phyloP scores from a whole-genome alignment of 2,888 invertebrate genomes.

The Drosophila hamatofila region DNA sequence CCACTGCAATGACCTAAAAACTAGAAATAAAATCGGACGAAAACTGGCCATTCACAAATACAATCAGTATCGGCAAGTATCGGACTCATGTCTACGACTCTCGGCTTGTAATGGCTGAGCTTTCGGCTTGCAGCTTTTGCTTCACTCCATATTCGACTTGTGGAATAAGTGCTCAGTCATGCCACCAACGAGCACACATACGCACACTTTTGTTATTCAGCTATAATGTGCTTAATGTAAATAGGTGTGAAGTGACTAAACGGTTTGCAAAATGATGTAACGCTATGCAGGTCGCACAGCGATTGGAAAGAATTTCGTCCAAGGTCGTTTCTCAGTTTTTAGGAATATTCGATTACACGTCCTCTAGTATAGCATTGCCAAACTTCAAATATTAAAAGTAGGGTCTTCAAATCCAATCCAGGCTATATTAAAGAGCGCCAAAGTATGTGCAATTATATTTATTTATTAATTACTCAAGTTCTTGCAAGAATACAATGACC shows the following conservation, averaged over 20 bases:
- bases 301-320: conserved; percentile 62
- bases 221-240: not conserved
- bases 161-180: conserved; percentile 73
- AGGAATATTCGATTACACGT: too few species aligned
- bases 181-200: conserved; percentile 19
- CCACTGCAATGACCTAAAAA: conserved; percentile 64
- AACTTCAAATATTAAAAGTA: too few species aligned
- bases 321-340: conserved; percentile 28
- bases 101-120: conserved; percentile 57
- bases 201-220: not conserved
- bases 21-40: conserved; percentile 30
- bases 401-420: too few species aligned
- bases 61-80: conserved; percentile 10
- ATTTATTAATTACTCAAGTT: not conserved
- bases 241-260: conserved; percentile 58
- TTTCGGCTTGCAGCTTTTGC: conserved; percentile 68
- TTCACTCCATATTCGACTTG: conserved; percentile 41
- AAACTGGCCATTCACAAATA: conserved; percentile 45
- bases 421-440: too few species aligned
- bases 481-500: conserved; percentile 41
- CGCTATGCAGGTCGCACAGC: conserved; percentile 26
- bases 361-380: too few species aligned
- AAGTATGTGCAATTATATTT: too few species aligned
- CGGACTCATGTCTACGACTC: conserved; percentile 36
- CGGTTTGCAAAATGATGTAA: conserved; percentile 67